A percentile compares a stretch with the other conserved stretches of the same genome.
Conservation (phyloP, 2,888 invertebrate genomes). For the Apamea crenata region DNA sequence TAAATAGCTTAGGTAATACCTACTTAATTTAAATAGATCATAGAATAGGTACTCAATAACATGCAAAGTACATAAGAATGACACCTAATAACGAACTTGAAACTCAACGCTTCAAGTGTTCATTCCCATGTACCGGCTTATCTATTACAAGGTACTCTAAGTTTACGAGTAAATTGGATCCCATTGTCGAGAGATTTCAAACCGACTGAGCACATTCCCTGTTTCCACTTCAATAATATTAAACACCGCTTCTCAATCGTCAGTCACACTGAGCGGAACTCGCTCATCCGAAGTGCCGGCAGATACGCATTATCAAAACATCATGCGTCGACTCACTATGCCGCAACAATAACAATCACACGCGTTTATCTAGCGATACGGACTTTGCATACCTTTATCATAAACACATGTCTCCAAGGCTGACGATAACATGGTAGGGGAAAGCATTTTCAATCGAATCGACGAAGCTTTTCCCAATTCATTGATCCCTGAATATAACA, state of each 20-base stretch:
- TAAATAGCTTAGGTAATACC: slow-evolving; percentile 29
- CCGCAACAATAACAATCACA: slow-evolving; percentile 75
- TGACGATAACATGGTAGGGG: slow-evolving; percentile 25
- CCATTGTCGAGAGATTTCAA: slow-evolving; percentile 73
- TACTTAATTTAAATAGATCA: slow-evolving; percentile 17
- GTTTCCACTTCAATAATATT: slow-evolving; percentile 80
- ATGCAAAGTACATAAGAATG: slow-evolving; percentile 18
- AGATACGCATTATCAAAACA: slow-evolving; percentile 82
- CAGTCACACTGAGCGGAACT: slow-evolving; percentile 72
- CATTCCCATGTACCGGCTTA: slow-evolving; percentile 51
- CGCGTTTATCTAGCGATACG: slow-evolving; percentile 67
- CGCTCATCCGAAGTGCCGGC: slow-evolving; percentile 81
- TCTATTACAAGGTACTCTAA: slow-evolving; percentile 64
- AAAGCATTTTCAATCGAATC: slow-evolving; percentile 31
- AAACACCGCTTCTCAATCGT: slow-evolving; percentile 72
- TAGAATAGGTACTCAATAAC: not conserved
- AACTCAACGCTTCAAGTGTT: slow-evolving; percentile 44
- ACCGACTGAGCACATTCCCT: slow-evolving; percentile 74
- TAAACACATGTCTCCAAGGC: slow-evolving; percentile 52
- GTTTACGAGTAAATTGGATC: slow-evolving; percentile 68
- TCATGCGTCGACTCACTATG: slow-evolving; percentile 72
- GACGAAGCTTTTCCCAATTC: slow-evolving; percentile 34
- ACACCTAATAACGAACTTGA: slow-evolving; percentile 24
- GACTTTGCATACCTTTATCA: slow-evolving; percentile 63
- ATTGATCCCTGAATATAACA: slow-evolving; percentile 34